A percentile compares a stretch with the other conserved stretches of the same genome.
phyloP scores from a whole-genome alignment of 2,113 vertebrate species.

The Serinus canaria region DNA sequence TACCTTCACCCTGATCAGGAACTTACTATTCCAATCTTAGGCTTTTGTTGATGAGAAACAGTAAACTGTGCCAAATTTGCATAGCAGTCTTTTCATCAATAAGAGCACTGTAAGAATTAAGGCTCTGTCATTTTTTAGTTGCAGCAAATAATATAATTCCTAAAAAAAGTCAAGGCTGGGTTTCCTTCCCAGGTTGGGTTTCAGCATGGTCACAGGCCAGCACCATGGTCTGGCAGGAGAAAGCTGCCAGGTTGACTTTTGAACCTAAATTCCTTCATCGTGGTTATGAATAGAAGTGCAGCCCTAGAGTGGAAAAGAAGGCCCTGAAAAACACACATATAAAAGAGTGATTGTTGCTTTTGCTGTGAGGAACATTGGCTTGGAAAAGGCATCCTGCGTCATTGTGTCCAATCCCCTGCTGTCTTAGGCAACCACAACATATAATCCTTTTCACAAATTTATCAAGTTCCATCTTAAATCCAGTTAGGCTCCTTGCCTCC shows the following conservation, averaged over 20 bases:
- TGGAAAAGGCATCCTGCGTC: conserved; percentile 51
- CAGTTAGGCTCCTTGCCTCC: conserved; percentile 34
- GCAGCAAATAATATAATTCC: neutral
- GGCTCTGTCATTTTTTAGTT: neutral
- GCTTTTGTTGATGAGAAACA: neutral
- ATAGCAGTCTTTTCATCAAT: neutral
- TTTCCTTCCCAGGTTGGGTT: neutral
- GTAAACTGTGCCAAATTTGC: neutral
- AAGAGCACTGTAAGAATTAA: neutral
- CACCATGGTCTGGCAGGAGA: neutral
- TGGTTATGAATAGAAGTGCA: neutral
- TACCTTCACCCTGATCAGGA: neutral
- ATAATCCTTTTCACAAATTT: conserved; percentile 59
- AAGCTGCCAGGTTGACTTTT: neutral
- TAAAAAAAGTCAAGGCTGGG: neutral
- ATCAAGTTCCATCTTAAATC: conserved; percentile 51
- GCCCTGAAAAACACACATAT: conserved; percentile 5
- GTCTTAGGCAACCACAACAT: conserved; percentile 53
- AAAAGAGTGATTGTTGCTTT: conserved; percentile 42
- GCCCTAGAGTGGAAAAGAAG: neutral
- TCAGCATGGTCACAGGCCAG: neutral
- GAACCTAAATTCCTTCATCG: neutral
- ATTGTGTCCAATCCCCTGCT: conserved; percentile 57
- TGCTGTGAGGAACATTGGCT: conserved; percentile 30
- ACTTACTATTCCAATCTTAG: neutral